These are phyloP conservation scores for Eleginops maclovinus DNA, from an alignment of 2,113 vertebrate species.

Conservation along the genomic window DNA sequence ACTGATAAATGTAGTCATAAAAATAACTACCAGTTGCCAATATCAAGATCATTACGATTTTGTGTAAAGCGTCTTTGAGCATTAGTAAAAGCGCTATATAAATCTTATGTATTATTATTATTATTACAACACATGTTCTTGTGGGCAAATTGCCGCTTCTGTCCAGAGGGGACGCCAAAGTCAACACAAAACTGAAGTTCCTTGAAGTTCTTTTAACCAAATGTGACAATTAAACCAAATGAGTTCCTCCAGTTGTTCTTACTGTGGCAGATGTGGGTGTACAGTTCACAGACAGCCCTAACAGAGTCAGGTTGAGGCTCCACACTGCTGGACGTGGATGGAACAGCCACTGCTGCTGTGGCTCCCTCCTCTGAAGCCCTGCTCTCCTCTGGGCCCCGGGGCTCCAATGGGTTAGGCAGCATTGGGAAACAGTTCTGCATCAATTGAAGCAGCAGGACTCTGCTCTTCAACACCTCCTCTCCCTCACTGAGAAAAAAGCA, in stretches of 20 bases:
- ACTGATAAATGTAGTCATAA: neutral
- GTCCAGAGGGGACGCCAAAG: neutral
- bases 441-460: slow-evolving; percentile 90
- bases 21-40: too few species aligned
- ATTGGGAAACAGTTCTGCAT: slow-evolving; percentile 94
- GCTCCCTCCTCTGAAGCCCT: slow-evolving; percentile 1
- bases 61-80: too few species aligned
- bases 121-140: too few species aligned
- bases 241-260: slow-evolving; percentile 27
- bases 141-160: too few species aligned
- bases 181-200: neutral
- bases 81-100: too few species aligned
- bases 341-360: slow-evolving; percentile 29
- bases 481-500: slow-evolving; percentile 82
- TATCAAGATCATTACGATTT: too few species aligned
- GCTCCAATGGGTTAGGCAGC: slow-evolving; percentile 82
- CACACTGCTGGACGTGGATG: slow-evolving; percentile 62
- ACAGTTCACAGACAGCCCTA: slow-evolving; percentile 88
- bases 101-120: too few species aligned
- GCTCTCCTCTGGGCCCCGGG: slow-evolving; percentile 56
- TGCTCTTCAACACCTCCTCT: slow-evolving; percentile 89
- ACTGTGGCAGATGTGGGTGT: slow-evolving; percentile 92
- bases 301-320: slow-evolving; percentile 63
- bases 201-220: neutral
- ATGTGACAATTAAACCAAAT: neutral